phyloP scores from a whole-genome alignment of 1,140 invertebrate species.

The Apis cerana region DNA sequence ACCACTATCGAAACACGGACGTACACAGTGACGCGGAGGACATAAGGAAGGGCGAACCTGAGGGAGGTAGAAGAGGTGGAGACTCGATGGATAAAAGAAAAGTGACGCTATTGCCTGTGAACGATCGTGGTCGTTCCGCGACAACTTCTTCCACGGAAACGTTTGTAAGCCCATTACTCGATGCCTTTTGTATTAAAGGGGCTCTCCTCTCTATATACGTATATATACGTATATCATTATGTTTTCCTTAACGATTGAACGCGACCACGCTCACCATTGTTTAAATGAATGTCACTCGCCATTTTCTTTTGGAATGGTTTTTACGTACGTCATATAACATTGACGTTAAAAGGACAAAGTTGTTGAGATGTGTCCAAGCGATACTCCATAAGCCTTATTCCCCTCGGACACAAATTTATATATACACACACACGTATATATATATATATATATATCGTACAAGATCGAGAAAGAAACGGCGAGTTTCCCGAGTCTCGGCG shows the following conservation, averaged over 20 bases:
- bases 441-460: no score
- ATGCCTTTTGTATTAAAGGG: constrained; percentile 15
- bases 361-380: background rate
- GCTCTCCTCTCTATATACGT: background rate
- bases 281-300: constrained; percentile 20
- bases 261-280: background rate
- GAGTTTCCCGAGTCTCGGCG: no score
- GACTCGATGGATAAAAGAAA: constrained; percentile 55
- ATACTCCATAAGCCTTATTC: background rate
- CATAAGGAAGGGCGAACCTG: constrained; percentile 34
- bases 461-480: no score
- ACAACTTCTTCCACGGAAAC: constrained; percentile 36
- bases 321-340: background rate
- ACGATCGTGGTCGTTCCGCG: constrained; percentile 44
- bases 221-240: background rate
- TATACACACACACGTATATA: no score
- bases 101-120: constrained; percentile 53
- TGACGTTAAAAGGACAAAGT: constrained; percentile 3
- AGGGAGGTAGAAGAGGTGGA: constrained; percentile 33
- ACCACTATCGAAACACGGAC: constrained; percentile 51
- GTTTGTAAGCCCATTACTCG: constrained; percentile 55
- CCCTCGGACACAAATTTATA: background rate
- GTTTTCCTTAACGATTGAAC: constrained; percentile 16
- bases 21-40: constrained; percentile 34
- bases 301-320: background rate